Base-by-base conservation (phyloP, 92 coral and sea anemone species). In the Paramuricea clavata region DNA sequence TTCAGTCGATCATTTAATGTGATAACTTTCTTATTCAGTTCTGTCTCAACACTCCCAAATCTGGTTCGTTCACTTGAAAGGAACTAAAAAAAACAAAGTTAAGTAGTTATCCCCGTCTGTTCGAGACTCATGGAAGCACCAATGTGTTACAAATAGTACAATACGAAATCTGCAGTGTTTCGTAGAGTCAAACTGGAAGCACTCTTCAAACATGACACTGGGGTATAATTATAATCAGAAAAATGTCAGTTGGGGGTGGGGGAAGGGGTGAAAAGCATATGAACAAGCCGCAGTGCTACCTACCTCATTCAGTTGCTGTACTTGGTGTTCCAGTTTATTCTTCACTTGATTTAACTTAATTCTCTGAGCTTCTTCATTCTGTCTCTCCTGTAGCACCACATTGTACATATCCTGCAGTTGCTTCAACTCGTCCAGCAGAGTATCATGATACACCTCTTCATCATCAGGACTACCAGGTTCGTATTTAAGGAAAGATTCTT, bases 381-480 rank as follows among this genome's bases (percentile, higher is more conserved):
- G 99, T 16, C 93, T 86, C 74, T 95, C 94, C 74, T 97, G 99
- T 25, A 93, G 86, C 22, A 83, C 87, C 12, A 61, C 90, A 33
- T 97, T 97, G 85, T 97, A 91, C 98, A 97, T 93, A 39, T 97
- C 99, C 91, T 97, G 99, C 6, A 94, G 93, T 47, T 92, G 95
- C 65, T 94, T 97, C 59, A 97, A 83, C 54, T 97, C 99, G 26
- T 97, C 99, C 94, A 92, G 87, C 21, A 97, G 80, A 8, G 99
- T 91, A 60, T 94, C 99, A 54, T 90, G 60, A 69, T 94, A 97
- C 34, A 93, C 83, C 85, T 97, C 99, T 52, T 97, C 99, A 19
- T 94, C 99, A 54, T 94, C 99, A 74, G 78, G 89, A 42, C 87
- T 92, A 5, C 95, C 94, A 2, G 93, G 84, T 39, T 97, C 98